Base-by-base conservation (phyloP, 2,888 invertebrate species). In the Heliothis peltigera region DNA sequence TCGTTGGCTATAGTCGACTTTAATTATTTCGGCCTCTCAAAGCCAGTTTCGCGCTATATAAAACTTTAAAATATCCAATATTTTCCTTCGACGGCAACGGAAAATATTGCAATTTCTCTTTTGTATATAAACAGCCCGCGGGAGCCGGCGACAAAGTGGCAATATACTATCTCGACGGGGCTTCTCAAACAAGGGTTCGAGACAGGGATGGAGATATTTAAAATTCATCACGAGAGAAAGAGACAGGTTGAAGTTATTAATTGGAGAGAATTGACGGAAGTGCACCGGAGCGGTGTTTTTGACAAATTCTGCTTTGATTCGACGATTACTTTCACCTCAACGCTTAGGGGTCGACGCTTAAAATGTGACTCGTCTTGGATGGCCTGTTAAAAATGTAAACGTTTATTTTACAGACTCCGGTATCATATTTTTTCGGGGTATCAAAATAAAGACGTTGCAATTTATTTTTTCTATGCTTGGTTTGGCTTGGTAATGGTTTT, bases 221-320 rank as follows among this genome's bases (percentile, higher is more conserved):
- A 60, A 64, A 49, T 39, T 43, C 22, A 10, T 12, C 15, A 68
- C 57, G 90, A 39, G 51, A 17, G 73, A 92, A 75, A 80, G 89
- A 79, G 91, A 90, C 54, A 65, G 72, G 43, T 43, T 62, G 80
- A 88, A 89, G 90, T 94, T 94, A 94, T 95, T 95, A 95, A 95
- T 95, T 94, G 94, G 92, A 92, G 87, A 85, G 93, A 94, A 95
- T 95, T 94, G 95, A 94, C 93, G 92, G 92, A 92, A 92, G 91
- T 92, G 91, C 91, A 91, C 88, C 87, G 86, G 87, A 89, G 89
- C 88, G 91, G 90, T 94, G 94, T 94, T 94, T 95, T 94, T 94
- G 94, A 95, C 95, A 95, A 95, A 94, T 94, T 94, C 91, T 86
- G 88, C 93, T 94, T 95, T 94, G 94, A 95, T 94, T 94, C 92